Evolutionary conservation across 1,140 invertebrate genomes (phyloP).

Genomic region (Metopolophium dirhodum): DNA sequence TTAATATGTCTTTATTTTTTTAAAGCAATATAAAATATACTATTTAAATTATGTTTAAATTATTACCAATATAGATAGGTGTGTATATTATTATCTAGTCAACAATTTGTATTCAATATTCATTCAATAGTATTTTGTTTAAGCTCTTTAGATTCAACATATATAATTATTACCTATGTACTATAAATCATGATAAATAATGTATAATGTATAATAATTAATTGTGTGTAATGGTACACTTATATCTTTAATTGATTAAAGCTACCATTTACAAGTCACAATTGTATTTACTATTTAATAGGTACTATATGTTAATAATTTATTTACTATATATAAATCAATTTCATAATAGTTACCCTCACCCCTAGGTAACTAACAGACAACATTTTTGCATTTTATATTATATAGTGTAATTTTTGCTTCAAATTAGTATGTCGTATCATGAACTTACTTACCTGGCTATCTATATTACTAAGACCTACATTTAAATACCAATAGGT

Average conservation of each 20-base stretch:
- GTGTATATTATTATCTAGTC: not conserved
- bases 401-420: not conserved
- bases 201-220: not conserved
- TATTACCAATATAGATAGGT: not conserved
- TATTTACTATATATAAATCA: not conserved
- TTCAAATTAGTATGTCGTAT: too few species aligned
- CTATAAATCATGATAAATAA: not conserved
- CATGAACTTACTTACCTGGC: too few species aligned
- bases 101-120: not conserved
- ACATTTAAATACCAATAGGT: too few species aligned
- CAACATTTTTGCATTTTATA: not conserved
- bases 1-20: too few species aligned
- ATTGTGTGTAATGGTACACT: not conserved
- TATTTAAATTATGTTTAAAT: not conserved
- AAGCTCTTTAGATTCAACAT: not conserved
- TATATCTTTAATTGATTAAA: not conserved
- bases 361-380: too few species aligned
- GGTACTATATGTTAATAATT: too few species aligned
- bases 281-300: too few species aligned
- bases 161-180: too few species aligned
- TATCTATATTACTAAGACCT: too few species aligned
- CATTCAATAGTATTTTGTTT: not conserved
- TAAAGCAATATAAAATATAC: too few species aligned
- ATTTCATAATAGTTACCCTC: not conserved
- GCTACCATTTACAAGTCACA: not conserved